phyloP scores from a whole-genome alignment of 2,113 vertebrate genomes.

The Diphyllodes magnificus region DNA sequence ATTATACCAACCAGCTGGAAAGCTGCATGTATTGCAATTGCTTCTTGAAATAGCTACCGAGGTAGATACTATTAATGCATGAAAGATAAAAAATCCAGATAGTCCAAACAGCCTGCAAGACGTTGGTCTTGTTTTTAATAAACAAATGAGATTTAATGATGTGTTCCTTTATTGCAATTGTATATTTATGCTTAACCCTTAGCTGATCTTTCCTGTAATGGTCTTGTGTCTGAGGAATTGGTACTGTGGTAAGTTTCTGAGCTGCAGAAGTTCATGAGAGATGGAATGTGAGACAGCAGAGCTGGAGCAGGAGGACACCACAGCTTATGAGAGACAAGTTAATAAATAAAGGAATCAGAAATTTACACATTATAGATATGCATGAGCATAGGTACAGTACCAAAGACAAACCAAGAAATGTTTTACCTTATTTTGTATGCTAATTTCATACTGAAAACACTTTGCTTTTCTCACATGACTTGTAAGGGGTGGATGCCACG shows the following conservation, averaged over 20 bases:
- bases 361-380: not conserved
- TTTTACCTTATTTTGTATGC: slow-evolving; percentile 43
- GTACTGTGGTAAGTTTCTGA: not conserved
- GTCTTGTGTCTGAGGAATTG: not conserved
- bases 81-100: not conserved
- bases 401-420: not conserved
- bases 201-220: not conserved
- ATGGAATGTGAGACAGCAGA: not conserved
- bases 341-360: not conserved
- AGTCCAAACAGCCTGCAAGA: not conserved
- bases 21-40: not conserved
- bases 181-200: not conserved
- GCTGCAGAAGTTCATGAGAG: not conserved
- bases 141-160: not conserved
- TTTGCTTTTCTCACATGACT: fast-evolving
- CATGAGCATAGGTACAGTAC: not conserved
- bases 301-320: not conserved
- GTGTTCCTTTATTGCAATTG: not conserved
- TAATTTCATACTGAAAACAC: slow-evolving; percentile 36
- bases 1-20: not conserved
- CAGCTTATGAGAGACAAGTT: not conserved
- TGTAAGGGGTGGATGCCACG: slow-evolving; percentile 5
- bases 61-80: not conserved
- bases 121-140: not conserved
- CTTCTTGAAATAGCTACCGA: not conserved